phyloP scores from a whole-genome alignment of 2,797 vertebrate species.

The Sternarchorhynchus goeldii region DNA sequence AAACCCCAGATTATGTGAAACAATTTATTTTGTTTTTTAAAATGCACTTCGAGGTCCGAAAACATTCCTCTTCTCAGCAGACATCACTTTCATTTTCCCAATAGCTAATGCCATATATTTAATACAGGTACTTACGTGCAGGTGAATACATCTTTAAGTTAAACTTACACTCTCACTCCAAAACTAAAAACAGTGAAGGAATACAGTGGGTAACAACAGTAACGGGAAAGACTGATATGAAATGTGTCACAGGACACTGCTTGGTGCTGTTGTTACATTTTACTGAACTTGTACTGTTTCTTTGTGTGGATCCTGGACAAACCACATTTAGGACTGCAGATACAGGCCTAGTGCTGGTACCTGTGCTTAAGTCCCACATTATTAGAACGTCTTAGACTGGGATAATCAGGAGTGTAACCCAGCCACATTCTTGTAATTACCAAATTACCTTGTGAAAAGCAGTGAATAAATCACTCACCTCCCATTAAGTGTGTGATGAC shows the following conservation, averaged over 20 bases:
- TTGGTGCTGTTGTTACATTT: slow-evolving; percentile 7
- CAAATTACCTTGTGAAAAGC: neutral
- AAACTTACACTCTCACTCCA: slow-evolving; percentile 7
- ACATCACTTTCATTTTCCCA: slow-evolving; percentile 5
- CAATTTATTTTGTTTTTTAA: slow-evolving; percentile 9
- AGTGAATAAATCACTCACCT: neutral
- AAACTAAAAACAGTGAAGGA: neutral
- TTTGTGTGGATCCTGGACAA: neutral
- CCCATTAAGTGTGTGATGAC: neutral
- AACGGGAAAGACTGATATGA: neutral
- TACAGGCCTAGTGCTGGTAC: neutral
- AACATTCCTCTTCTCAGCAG: neutral
- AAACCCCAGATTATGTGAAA: neutral
- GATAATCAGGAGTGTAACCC: neutral
- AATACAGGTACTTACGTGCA: neutral
- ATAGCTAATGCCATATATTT: slow-evolving; percentile 8
- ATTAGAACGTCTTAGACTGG: neutral
- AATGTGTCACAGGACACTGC: slow-evolving; percentile 15
- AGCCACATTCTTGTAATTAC: neutral
- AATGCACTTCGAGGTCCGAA: neutral
- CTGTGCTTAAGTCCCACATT: no score
- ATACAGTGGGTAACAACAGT: neutral
- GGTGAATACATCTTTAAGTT: neutral
- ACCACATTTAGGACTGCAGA: neutral
- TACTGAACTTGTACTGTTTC: neutral